These are phyloP conservation scores for Macropis europaea DNA, from an alignment of 2,888 invertebrate genomes.

Conservation along the genomic window DNA sequence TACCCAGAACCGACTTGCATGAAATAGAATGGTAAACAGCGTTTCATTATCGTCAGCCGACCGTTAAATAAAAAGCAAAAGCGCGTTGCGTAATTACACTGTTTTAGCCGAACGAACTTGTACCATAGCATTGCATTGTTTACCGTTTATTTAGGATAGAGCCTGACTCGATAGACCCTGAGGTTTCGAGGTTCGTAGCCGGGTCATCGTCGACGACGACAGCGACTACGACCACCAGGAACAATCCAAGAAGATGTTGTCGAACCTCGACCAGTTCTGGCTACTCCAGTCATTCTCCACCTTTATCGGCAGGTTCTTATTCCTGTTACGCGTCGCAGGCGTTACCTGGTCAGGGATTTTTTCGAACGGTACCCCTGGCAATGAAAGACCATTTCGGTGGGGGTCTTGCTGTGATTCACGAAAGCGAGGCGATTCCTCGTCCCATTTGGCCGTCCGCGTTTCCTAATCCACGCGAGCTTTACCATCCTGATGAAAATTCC, in stretches of 20 bases:
- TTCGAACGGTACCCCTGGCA: slow-evolving; percentile 35
- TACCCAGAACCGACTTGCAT: slow-evolving; percentile 53
- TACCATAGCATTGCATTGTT: neutral
- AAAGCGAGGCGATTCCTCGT: slow-evolving; percentile 70
- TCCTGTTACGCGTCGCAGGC: slow-evolving; percentile 62
- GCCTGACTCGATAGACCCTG: slow-evolving; percentile 68
- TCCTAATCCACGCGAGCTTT: slow-evolving; percentile 37
- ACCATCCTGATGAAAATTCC: slow-evolving; percentile 42
- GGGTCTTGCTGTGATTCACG: slow-evolving; percentile 71
- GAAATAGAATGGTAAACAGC: slow-evolving; percentile 64
- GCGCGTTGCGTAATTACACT: neutral
- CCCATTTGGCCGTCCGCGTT: slow-evolving; percentile 70
- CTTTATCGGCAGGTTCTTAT: slow-evolving; percentile 68
- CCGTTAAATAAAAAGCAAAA: slow-evolving; percentile 7
- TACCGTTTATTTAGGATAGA: slow-evolving; percentile 65
- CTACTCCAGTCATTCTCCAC: slow-evolving; percentile 73
- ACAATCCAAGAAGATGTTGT: slow-evolving; percentile 68
- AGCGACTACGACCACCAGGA: slow-evolving; percentile 40
- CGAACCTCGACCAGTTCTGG: slow-evolving; percentile 74
- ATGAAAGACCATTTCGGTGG: slow-evolving; percentile 54
- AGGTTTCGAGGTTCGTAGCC: slow-evolving; percentile 65
- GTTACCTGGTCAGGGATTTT: slow-evolving; percentile 39
- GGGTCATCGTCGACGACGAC: slow-evolving; percentile 52
- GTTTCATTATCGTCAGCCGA: neutral
- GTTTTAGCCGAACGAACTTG: neutral